Evolutionary conservation across 2,888 invertebrate species (phyloP).

Genomic region (Myathropa florea): DNA sequence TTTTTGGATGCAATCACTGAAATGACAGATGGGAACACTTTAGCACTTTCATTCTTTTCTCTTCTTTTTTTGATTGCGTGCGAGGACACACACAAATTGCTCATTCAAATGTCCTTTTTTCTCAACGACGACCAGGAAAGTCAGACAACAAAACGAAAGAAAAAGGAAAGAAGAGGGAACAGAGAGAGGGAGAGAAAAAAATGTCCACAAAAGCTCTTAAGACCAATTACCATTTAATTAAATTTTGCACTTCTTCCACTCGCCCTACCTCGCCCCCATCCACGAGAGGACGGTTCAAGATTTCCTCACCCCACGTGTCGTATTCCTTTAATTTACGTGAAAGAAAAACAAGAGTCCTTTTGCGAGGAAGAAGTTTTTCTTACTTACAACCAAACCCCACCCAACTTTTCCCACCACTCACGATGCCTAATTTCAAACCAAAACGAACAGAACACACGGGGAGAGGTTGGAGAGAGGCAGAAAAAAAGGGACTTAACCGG

Average conservation of each 20-base stretch:
- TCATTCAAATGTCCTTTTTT: conserved; percentile 59
- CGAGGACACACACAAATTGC: conserved; percentile 14
- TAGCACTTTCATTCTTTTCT: conserved; percentile 15
- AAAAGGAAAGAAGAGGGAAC: neutral
- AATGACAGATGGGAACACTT: conserved; percentile 12
- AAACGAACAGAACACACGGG: neutral
- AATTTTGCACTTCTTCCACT: conserved; percentile 61
- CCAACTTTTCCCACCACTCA: neutral
- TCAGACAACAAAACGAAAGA: neutral
- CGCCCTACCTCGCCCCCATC: neutral
- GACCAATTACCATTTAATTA: conserved; percentile 70
- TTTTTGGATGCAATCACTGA: conserved; percentile 18
- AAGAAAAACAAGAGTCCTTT: conserved; percentile 41
- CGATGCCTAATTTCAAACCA: conserved; percentile 38
- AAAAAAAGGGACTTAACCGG: conserved; percentile 42
- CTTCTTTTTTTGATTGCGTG: neutral
- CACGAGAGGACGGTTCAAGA: neutral
- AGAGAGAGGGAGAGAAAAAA: neutral
- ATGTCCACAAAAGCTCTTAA: conserved; percentile 63
- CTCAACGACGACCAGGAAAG: neutral
- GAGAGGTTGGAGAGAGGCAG: neutral
- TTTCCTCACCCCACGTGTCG: neutral
- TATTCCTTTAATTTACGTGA: conserved; percentile 37
- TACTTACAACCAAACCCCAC: neutral
- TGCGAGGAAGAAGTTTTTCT: conserved; percentile 14